A percentile compares a stretch with the other conserved stretches of the same genome.
These are phyloP conservation scores for Poecile montanus DNA, from an alignment of 2,797 vertebrate species.

Conservation along the genomic window DNA sequence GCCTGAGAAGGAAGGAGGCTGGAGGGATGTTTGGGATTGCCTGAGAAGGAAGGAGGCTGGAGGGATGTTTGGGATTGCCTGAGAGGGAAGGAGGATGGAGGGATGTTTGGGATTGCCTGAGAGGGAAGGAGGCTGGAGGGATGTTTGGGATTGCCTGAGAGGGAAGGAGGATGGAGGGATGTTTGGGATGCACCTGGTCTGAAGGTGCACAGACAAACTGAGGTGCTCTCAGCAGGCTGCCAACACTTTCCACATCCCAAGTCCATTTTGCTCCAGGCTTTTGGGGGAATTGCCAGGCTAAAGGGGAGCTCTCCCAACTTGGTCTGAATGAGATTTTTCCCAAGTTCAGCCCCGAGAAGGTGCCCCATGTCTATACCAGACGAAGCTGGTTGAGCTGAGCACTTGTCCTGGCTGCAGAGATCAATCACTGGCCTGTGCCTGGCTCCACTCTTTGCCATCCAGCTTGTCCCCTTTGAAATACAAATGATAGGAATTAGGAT, in stretches of 20 bases:
- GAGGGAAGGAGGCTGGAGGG: rapidly evolving
- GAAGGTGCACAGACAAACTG: not conserved
- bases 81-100: not conserved
- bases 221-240: not conserved
- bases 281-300: not conserved
- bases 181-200: rapidly evolving
- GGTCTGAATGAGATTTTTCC: not conserved
- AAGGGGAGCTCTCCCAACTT: rapidly evolving
- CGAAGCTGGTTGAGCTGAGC: not conserved
- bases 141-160: not conserved
- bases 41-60: not conserved
- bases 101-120: rapidly evolving
- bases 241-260: not conserved
- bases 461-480: conserved; percentile 34
- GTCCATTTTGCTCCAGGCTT: not conserved
- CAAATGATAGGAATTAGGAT: conserved; percentile 59
- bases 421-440: not conserved
- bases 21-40: not conserved
- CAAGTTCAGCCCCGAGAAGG: not conserved
- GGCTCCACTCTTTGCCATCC: not conserved
- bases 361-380: not conserved
- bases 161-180: not conserved
- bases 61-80: not conserved
- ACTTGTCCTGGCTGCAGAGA: not conserved
- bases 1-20: not conserved